phyloP scores from a whole-genome alignment of 2,797 vertebrate species.

The Vipera ursinii region DNA sequence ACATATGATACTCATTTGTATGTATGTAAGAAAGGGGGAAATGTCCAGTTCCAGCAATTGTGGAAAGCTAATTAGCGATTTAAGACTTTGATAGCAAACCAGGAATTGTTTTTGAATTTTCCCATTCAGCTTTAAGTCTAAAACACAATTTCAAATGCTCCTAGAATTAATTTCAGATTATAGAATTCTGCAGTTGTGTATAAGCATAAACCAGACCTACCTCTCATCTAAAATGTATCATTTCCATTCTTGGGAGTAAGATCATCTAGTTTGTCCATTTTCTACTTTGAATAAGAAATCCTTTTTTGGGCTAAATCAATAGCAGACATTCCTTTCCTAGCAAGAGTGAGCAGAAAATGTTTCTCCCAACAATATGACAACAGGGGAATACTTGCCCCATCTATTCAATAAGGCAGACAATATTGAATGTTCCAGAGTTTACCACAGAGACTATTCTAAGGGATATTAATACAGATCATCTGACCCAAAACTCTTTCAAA shows the following conservation, averaged over 20 bases:
- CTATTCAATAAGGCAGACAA: not conserved
- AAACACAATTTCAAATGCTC: not conserved
- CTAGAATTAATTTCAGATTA: not conserved
- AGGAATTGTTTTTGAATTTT: conserved; percentile 32
- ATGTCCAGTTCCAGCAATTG: conserved; percentile 66
- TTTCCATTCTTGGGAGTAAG: not conserved
- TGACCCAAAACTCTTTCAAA: conserved; percentile 19
- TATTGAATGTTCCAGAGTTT: not conserved
- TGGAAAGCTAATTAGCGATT: conserved; percentile 57
- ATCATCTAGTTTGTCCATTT: not conserved
- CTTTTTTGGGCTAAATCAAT: not conserved
- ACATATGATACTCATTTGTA: conserved; percentile 70
- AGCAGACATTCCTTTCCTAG: not conserved
- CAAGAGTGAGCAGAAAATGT: not conserved
- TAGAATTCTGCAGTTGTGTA: not conserved
- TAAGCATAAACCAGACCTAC: not conserved
- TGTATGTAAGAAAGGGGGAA: conserved; percentile 62
- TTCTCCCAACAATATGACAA: not conserved
- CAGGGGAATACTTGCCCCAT: not conserved
- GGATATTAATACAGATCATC: conserved; percentile 46
- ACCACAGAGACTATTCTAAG: conserved; percentile 58
- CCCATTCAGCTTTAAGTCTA: conserved; percentile 11
- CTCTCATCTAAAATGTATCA: not conserved
- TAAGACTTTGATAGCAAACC: conserved; percentile 21
- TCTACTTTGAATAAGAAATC: not conserved